A percentile compares a stretch with the other conserved stretches of the same genome.
These are phyloP conservation scores for Diogma glabrata DNA, from an alignment of 2,888 invertebrate species.

Conservation along the genomic window DNA sequence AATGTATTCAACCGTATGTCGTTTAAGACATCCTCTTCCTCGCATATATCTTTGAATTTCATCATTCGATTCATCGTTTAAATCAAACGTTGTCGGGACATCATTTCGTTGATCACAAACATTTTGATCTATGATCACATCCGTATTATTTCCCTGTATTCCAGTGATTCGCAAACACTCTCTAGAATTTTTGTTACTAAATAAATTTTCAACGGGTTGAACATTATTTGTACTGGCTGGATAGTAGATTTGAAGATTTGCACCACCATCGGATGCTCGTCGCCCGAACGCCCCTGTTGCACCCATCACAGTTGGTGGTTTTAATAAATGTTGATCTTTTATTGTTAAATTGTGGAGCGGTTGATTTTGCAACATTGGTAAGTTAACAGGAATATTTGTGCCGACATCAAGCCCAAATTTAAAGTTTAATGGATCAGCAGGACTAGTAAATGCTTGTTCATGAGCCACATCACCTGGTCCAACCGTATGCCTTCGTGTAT, in stretches of 20 bases:
- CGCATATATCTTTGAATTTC: conserved; percentile 52
- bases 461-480: conserved; percentile 85
- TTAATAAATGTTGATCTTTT: conserved; percentile 86
- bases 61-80: conserved; percentile 32
- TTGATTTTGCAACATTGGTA: conserved; percentile 73
- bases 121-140: conserved; percentile 8
- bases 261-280: conserved; percentile 91
- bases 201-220: conserved; percentile 26
- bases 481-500: conserved; percentile 79
- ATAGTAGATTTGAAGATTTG: conserved; percentile 70
- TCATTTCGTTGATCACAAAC: conserved; percentile 10
- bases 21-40: conserved; percentile 58
- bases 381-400: conserved; percentile 68
- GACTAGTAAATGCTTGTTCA: conserved; percentile 55
- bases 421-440: conserved; percentile 32
- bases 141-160: conserved; percentile 3
- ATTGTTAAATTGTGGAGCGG: conserved; percentile 76
- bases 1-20: conserved; percentile 69
- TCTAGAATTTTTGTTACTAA: conserved; percentile 9
- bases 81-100: conserved; percentile 15
- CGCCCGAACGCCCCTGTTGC: conserved; percentile 75
- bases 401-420: conserved; percentile 29
- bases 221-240: conserved; percentile 37
- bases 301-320: conserved; percentile 85
- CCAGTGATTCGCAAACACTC: conserved; percentile 12